Percentiles rank a stretch among this genome's conserved stretches.
These are phyloP conservation scores for Athene cunicularia DNA, from an alignment of 2,113 vertebrate species.

Conservation along the genomic window DNA sequence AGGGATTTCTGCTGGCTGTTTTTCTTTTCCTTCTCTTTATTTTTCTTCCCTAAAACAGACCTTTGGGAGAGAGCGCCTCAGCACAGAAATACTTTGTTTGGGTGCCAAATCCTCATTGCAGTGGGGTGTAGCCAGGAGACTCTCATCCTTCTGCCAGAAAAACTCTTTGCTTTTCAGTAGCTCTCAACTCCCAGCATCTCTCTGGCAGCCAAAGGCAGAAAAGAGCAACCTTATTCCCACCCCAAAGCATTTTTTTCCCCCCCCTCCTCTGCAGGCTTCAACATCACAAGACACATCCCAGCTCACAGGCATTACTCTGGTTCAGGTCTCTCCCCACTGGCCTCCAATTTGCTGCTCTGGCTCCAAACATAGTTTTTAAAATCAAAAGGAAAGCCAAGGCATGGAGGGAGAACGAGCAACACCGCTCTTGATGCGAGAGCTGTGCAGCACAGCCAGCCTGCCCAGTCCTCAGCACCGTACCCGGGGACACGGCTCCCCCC, in stretches of 20 bases:
- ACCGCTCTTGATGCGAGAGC: background rate
- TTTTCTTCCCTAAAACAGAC: background rate
- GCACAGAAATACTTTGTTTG: slow-evolving; percentile 20
- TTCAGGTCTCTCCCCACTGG: background rate
- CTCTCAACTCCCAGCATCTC: background rate
- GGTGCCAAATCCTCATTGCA: background rate
- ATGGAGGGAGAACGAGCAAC: background rate
- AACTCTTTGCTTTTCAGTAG: background rate
- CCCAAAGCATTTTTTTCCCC: background rate
- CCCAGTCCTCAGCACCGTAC: rapidly evolving
- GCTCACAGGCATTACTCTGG: background rate
- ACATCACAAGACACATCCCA: background rate
- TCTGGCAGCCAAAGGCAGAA: background rate
- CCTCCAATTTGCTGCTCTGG: background rate
- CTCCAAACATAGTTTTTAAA: background rate
- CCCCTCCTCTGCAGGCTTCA: background rate
- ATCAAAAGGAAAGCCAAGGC: background rate
- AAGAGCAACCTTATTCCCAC: background rate
- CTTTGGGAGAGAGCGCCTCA: background rate
- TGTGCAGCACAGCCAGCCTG: background rate
- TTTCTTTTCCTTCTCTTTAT: background rate
- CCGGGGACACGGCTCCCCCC: rapidly evolving
- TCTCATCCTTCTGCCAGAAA: background rate
- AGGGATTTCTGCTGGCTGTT: background rate
- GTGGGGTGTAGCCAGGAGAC: background rate